Base-by-base conservation (phyloP, 2,113 vertebrate genomes). In the Equus przewalskii region DNA sequence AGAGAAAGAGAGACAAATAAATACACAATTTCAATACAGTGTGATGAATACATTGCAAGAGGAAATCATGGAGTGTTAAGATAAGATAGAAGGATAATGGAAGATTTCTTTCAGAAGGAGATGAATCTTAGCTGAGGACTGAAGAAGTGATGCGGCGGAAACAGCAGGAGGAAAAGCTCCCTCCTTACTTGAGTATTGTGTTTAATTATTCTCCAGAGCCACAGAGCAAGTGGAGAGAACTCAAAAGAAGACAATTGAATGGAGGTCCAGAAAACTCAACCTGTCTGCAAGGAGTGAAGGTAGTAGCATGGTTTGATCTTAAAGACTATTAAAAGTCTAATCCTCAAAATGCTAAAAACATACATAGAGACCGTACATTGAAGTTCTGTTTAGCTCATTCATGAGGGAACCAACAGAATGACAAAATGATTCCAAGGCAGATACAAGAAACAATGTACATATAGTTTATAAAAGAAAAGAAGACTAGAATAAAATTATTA, bases 401-500 rank as follows among this genome's bases (percentile, higher is more conserved):
- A 15, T 44, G 75, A 76, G n/a, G 81, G 58, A 67, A 28, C 16
- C 58, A 67, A 49, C 36, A 44, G 58, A 21, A 81, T 30, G 67
- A n/a, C 33, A 75, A 46, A 72, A 33, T 28, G 58, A 73, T 36
- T 86, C 58, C 49, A 70, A 69, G n/a, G 15, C 28, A 19, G 24
- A 93, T 73, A 46, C 30, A 41, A 64, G 56, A 84, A 70, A 72
- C 0, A 8, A 69, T 62, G 24, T 30, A 41, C 22, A 3, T 75
- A 28, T 56, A 83, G 30, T 30, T 44, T 11, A 30, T 28, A 19
- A 82, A 72, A 78, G 30, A 36, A 26, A 72, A 94, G 13, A 69
- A 78, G 44, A 72, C 75, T 30, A 88, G n/a, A 79, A 76, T 91
- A 44, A 82, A 44, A 54, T 44, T 10, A 60, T 91, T 60, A 51